Percentiles rank a stretch among this genome's conserved stretches.
Evolutionary conservation across 2,797 vertebrate species (phyloP).

Genomic region (Gallinago solitaria): DNA sequence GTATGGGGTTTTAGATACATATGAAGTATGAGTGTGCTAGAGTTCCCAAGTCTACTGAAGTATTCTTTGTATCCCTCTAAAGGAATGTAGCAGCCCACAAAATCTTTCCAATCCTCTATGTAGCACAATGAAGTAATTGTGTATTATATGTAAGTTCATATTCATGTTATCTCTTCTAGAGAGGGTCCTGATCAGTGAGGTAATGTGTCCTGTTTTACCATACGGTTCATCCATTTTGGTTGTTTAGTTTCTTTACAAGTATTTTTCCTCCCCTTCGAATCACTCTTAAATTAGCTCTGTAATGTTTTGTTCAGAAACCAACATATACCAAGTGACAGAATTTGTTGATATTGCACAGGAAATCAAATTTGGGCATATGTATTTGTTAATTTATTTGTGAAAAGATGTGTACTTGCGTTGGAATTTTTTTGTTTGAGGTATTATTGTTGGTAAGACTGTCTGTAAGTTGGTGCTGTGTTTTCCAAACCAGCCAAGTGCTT

Average conservation of each 20-base stretch:
- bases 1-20: not conserved
- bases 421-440: not conserved
- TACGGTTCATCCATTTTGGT: not conserved
- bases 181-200: not conserved
- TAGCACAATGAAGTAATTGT: not conserved
- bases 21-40: not conserved
- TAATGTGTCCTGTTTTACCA: not conserved
- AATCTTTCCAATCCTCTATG: not conserved
- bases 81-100: not conserved
- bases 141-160: not conserved
- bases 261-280: not conserved
- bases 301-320: not conserved
- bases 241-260: not conserved
- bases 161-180: not conserved
- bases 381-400: not conserved
- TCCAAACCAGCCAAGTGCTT: not conserved
- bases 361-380: not conserved
- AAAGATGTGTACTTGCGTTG: not conserved
- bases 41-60: not conserved
- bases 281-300: not conserved
- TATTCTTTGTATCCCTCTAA: not conserved
- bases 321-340: not conserved
- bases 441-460: not conserved
- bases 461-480: not conserved
- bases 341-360: not conserved